A percentile compares a stretch with the other conserved stretches of the same genome.
These are phyloP conservation scores for Leptoclinus maculatus DNA, from an alignment of 2,797 vertebrate species.

Conservation along the genomic window DNA sequence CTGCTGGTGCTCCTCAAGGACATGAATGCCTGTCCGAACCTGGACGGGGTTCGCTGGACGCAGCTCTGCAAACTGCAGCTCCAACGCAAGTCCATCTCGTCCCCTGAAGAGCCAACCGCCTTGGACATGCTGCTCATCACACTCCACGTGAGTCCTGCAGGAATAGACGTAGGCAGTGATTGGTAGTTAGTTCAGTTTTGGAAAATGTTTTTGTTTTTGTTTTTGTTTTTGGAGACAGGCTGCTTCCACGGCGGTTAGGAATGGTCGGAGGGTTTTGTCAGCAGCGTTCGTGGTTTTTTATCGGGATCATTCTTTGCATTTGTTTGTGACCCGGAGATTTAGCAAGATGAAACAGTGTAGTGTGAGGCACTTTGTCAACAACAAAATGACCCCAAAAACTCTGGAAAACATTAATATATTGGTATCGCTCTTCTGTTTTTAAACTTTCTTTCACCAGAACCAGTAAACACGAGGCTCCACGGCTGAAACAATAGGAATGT, in stretches of 20 bases:
- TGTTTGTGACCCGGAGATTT: slow-evolving; percentile 33
- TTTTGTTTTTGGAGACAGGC: slow-evolving; percentile 53
- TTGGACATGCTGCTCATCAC: slow-evolving; percentile 91
- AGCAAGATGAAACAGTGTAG: slow-evolving; percentile 43
- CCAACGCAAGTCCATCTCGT: slow-evolving; percentile 90
- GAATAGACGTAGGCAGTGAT: neutral
- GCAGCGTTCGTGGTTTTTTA: slow-evolving; percentile 49
- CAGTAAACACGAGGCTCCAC: slow-evolving; percentile 51
- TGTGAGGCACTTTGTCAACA: slow-evolving; percentile 50
- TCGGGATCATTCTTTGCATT: slow-evolving; percentile 50
- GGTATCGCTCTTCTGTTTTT: slow-evolving; percentile 47
- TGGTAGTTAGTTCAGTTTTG: slow-evolving; percentile 21
- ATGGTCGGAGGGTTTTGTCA: slow-evolving; percentile 35
- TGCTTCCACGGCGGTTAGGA: slow-evolving; percentile 37
- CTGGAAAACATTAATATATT: slow-evolving; percentile 59
- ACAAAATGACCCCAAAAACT: slow-evolving; percentile 35
- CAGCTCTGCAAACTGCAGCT: slow-evolving; percentile 90
- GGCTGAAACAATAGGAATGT: slow-evolving; percentile 57
- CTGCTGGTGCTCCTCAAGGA: slow-evolving; percentile 91
- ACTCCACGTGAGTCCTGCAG: slow-evolving; percentile 82
- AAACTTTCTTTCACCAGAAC: slow-evolving; percentile 57
- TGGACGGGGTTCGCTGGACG: slow-evolving; percentile 89
- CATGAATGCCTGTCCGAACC: slow-evolving; percentile 84
- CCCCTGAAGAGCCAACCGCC: slow-evolving; percentile 89
- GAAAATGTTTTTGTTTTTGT: slow-evolving; percentile 28